Evolutionary conservation across 2,888 invertebrate species (phyloP).

Genomic region (Mimumesa dahlbomi): DNA sequence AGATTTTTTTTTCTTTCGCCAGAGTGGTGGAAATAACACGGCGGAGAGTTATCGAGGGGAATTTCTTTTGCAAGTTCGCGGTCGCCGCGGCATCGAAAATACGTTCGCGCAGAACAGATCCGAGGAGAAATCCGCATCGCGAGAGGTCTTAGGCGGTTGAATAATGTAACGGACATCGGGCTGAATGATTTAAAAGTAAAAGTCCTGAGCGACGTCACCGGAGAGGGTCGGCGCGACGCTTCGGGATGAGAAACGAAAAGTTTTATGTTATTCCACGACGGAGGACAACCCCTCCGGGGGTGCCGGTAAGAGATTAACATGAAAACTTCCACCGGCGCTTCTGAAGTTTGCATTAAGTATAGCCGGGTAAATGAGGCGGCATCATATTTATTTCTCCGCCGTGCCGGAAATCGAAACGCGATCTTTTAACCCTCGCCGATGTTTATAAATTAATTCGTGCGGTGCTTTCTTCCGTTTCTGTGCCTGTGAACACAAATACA

Average conservation of each 20-base stretch:
- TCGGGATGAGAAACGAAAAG: slow-evolving; percentile 58
- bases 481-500: no score
- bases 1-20: no score
- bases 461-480: no score
- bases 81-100: slow-evolving; percentile 40
- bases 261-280: slow-evolving; percentile 64
- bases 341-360: slow-evolving; percentile 58
- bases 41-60: slow-evolving; percentile 55
- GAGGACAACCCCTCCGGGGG: slow-evolving; percentile 59
- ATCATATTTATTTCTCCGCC: slow-evolving; percentile 55
- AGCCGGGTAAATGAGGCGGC: slow-evolving; percentile 57
- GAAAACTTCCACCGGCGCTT: slow-evolving; percentile 66
- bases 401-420: no score
- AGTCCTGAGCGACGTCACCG: slow-evolving; percentile 70
- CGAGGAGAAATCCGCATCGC: slow-evolving; percentile 64
- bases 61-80: slow-evolving; percentile 41
- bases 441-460: no score
- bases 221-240: slow-evolving; percentile 21
- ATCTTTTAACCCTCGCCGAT: no score
- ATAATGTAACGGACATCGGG: slow-evolving; percentile 76
- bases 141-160: slow-evolving; percentile 72
- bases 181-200: slow-evolving; percentile 77
- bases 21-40: slow-evolving; percentile 28
- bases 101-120: slow-evolving; percentile 44
- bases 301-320: slow-evolving; percentile 68